Evolutionary conservation across 2,113 vertebrate genomes (phyloP), one percentile per base, ranked within the genome.

Genomic region (Prionailurus viverrinus): DNA sequence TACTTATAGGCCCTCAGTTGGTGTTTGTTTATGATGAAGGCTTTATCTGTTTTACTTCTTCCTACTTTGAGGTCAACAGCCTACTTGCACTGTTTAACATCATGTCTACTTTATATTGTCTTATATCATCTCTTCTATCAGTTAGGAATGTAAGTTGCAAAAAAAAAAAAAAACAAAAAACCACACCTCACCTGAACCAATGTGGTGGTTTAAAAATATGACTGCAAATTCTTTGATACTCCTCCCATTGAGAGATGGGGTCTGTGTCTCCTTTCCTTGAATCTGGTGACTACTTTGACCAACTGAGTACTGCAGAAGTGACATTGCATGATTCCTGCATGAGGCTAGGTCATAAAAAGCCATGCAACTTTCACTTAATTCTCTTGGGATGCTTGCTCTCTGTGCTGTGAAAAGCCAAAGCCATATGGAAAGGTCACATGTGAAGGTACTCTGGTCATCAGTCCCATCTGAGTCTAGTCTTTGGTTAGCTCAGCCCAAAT

Each of bases 11-110:
- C 33, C 27, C 41, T 95, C 41, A 14, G 3, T 19, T 12, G 21
- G 53, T 66, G 23, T 48, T 80, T 91, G 25, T 71, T 93, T 76
- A n/a, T 53, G 45, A 66, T 88, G 81, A 93, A 94, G 73, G 10
- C 16, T 89, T 81, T 65, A 27, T 86, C 33, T 86, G 21, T 92
- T 83, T 45, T 69, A 45, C 39, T 51, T 45, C 25, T 68, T 95
- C 3, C 21, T 93, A 16, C 79, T 88, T 78, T n/a, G 39, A 96
- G 33, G n/a, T 84, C 63, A 97, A 16, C 15, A 66, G 27, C 29
- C 8, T 85, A 76, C 86, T 53, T 45, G 8, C 39, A 21, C 25
- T 16, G 4, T 88, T 95, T 33, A 81, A 19, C 48, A 94, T 96
- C 31, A 15, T 13, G 1, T 83, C 33, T 89, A 58, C 5, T 29